A percentile compares a stretch with the other conserved stretches of the same genome.
Conservation (phyloP, 2,888 invertebrate species). For the Caprella mutica region DNA sequence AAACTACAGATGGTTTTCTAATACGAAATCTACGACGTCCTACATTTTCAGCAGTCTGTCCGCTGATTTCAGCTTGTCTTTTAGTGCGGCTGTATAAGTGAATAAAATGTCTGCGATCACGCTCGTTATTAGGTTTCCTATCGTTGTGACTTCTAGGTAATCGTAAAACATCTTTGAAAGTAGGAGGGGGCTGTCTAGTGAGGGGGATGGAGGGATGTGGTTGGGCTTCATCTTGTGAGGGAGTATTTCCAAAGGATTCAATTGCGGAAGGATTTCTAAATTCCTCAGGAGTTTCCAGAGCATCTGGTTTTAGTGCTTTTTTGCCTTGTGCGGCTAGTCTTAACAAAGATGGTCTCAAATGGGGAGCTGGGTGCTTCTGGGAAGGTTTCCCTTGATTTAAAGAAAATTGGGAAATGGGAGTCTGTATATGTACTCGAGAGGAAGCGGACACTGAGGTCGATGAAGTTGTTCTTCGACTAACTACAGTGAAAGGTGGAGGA, state of each 20-base stretch:
- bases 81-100: conserved; percentile 6
- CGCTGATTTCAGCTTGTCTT: conserved; percentile 5
- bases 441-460: conserved; percentile 33
- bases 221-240: not conserved
- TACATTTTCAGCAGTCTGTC: too few relatives aligned
- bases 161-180: conserved; percentile 27
- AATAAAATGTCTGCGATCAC: conserved; percentile 3
- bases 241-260: not conserved
- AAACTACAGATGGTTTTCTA: too few relatives aligned
- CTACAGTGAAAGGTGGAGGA: conserved; percentile 28
- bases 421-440: conserved; percentile 30
- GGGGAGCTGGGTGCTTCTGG: conserved; percentile 24
- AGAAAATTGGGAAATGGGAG: conserved; percentile 31
- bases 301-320: conserved; percentile 16
- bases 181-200: conserved; percentile 17
- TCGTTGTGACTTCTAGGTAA: conserved; percentile 9
- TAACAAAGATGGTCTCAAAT: conserved; percentile 29
- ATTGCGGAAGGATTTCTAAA: not conserved
- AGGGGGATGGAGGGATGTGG: conserved; percentile 4
- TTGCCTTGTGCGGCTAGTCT: conserved; percentile 31
- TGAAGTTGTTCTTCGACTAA: conserved; percentile 18
- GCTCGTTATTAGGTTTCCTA: conserved; percentile 2
- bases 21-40: too few relatives aligned
- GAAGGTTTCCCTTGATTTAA: conserved; percentile 23
- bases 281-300: not conserved